Evolutionary conservation across 2,888 invertebrate genomes (phyloP), one percentile per base, ranked within the genome.

Genomic region (Torymus texanus): DNA sequence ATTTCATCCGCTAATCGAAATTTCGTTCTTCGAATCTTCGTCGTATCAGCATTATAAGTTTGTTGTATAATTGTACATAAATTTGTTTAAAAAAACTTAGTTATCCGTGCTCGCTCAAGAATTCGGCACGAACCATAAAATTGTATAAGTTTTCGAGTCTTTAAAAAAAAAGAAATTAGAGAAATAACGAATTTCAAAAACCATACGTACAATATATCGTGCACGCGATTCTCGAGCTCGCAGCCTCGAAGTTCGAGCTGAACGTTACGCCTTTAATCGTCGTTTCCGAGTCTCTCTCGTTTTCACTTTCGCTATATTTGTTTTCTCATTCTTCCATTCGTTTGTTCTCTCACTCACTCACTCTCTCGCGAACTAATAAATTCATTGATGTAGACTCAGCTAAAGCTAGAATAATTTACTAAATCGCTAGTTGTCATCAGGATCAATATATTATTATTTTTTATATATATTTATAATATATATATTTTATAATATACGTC

Each of bases 391-490:
- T 83, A 82, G 85, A 86, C 86, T 84, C 55, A 84, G 82, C 86
- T 88, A 88, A 85, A 86, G 86, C 86, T 88, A 88, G 86, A 86
- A 85, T 87, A 88, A 88, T 88, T 88, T 86, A 87, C 88, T 88
- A 88, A 85, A 84, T 86, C 83, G 85, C 85, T 88, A 88, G 82
- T 84, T 87, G 82, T 84, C 83, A 85, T 85, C 67, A 85, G 83
- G 83, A 85, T 87, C 84, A 85, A 85, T 86, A 84, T 84, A 84
- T 83, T 84, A 84, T 83, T 82, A 70, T 74, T 92, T 92, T 91
- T 91, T 92, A 91, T 92, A 92, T 92, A 92, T 92, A 83, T 84
- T 68, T 78, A 81, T 82, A 78, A 81, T 81, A 81, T 82, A 78
- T 82, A 78, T 78, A 78, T 83, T 77, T 71, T 80, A 82, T 83